These are phyloP conservation scores for Brachionus asplanchnoidis DNA, from an alignment of 1,140 invertebrate genomes.

Conservation along the genomic window DNA sequence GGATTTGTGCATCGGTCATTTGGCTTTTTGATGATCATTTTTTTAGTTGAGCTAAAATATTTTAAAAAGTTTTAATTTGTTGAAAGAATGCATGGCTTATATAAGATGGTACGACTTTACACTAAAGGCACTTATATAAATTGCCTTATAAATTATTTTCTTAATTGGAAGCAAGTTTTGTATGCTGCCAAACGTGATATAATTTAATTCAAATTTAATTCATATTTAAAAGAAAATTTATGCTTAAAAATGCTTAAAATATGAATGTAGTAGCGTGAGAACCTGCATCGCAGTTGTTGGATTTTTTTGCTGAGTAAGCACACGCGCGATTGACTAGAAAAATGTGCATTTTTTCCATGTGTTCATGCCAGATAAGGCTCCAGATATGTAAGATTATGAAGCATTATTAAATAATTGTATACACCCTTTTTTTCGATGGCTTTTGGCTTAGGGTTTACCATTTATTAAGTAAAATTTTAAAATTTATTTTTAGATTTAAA, in stretches of 20 bases:
- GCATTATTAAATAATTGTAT: background rate
- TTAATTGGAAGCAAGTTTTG: background rate
- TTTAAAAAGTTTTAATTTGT: background rate
- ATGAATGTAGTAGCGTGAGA: background rate
- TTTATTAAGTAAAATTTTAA: too few species aligned
- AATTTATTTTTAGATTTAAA: too few species aligned
- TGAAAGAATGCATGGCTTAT: background rate
- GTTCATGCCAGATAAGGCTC: background rate
- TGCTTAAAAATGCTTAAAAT: background rate
- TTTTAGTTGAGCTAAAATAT: background rate
- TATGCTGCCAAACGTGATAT: background rate
- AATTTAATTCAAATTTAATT: background rate
- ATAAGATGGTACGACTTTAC: background rate
- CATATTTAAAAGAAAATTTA: background rate
- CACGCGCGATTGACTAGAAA: background rate
- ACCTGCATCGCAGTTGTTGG: background rate
- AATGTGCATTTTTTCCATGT: background rate
- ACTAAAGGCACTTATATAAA: background rate
- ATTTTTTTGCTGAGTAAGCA: background rate
- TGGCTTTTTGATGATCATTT: background rate
- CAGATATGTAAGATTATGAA: background rate
- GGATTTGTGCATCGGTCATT: conserved; percentile 32
- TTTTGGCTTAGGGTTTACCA: background rate
- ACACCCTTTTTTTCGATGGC: background rate
- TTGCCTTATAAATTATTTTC: background rate